Base-by-base conservation (phyloP, 2,888 invertebrate species). In the Ametastegia equiseti region DNA sequence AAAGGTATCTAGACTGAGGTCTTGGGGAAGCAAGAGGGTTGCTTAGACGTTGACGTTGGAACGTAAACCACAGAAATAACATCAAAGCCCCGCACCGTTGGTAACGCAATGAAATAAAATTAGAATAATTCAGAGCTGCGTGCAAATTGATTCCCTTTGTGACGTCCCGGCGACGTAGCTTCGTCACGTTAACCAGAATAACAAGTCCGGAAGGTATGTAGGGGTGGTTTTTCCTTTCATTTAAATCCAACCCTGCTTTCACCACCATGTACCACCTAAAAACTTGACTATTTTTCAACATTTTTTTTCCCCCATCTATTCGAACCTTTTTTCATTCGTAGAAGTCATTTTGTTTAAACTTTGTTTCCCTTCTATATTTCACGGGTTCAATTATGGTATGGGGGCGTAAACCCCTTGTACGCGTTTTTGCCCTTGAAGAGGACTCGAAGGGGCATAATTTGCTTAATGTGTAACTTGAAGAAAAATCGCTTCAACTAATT, bases 71-170 rank as follows among this genome's bases (percentile, higher is more conserved):
- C 69, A 80, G 82, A 81, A 83, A 81, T 81, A 84, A 84, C 83
- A 84, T 83, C 83, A 85, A 85, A 85, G 83, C 80, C n/a, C 42
- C n/a, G 39, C 50, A n/a, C 23, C 65, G 60, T 42, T 42, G 78
- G 78, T 63, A 78, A 57, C 23, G 78, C 42, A 80, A 83, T 81
- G 81, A 84, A 86, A 86, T 83, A 81, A 86, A 86, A 83, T 86
- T 83, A 69, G 81, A 82, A 85, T 83, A 84, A 83, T 81, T 82
- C 81, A 82, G 83, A 85, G 79, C 63, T 73, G 69, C 81, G 80
- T 82, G 78, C 81, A 84, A 85, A 85, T 86, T 86, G 84, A 86
- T 87, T 84, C 83, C 81, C 84, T 83, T 84, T 84, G 84, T 84
- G 84, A 83, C 63, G 81, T 11, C 36, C 80, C 73, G 33, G 67